phyloP scores from a whole-genome alignment of 2,888 invertebrate species.

The Saturnia japonica region DNA sequence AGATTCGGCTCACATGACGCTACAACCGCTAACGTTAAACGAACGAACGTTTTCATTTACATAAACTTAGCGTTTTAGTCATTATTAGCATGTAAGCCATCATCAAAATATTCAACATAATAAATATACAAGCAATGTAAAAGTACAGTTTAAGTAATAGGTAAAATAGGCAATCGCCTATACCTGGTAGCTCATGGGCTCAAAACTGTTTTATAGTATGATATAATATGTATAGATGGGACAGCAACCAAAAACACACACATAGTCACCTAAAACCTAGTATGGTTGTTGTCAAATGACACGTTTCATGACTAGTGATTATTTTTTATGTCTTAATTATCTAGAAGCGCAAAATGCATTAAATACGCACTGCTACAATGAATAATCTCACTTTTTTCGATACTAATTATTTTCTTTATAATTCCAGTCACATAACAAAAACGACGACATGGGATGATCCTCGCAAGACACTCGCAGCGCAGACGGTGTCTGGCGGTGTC shows the following conservation, averaged over 20 bases:
- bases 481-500: constrained; percentile 74
- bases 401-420: constrained; percentile 26
- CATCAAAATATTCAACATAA: not conserved
- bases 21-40: constrained; percentile 46
- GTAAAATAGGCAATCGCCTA: too few relatives aligned
- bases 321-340: too few relatives aligned
- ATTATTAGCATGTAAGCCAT: not conserved
- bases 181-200: not conserved
- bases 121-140: not conserved
- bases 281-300: too few relatives aligned
- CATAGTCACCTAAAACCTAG: too few relatives aligned
- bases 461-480: constrained; percentile 88
- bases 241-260: too few relatives aligned
- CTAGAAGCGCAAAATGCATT: too few relatives aligned
- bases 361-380: not conserved
- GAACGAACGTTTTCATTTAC: constrained; percentile 39
- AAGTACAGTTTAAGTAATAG: not conserved
- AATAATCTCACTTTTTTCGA: not conserved
- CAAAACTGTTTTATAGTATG: too few relatives aligned
- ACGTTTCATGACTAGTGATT: too few relatives aligned
- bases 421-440: constrained; percentile 91
- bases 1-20: constrained; percentile 58
- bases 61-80: constrained; percentile 23
- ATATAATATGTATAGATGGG: too few relatives aligned
- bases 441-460: constrained; percentile 97